A percentile compares a stretch with the other conserved stretches of the same genome.
Conservation (phyloP, 2,797 vertebrate species). For the Esox masquinongy region DNA sequence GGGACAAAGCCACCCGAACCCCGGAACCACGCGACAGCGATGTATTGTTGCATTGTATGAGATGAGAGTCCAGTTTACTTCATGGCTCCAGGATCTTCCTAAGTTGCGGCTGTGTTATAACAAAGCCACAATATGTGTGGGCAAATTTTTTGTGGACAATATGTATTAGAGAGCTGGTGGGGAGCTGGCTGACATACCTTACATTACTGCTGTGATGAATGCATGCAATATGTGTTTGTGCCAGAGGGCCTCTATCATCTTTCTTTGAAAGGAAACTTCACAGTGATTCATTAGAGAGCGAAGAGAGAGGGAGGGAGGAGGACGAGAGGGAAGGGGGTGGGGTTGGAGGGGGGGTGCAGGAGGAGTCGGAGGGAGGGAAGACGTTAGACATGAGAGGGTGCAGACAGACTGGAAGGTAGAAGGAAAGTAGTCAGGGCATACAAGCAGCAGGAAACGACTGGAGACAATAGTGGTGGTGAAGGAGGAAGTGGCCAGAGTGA, state of each 20-base stretch:
- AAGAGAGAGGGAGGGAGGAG: constrained; percentile 2
- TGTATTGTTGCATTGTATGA: not conserved
- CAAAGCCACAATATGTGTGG: constrained; percentile 14
- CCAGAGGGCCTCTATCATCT: constrained; percentile 73
- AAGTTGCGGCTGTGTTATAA: not conserved
- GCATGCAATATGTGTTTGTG: constrained; percentile 72
- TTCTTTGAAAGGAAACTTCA: constrained; percentile 65
- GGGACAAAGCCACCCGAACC: not conserved
- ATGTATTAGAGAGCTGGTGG: constrained; percentile 36
- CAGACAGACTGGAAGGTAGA: too few species aligned
- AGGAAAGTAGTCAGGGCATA: too few species aligned
- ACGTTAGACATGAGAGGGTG: too few species aligned
- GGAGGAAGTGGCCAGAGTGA: not conserved
- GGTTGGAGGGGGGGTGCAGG: constrained; percentile 1
- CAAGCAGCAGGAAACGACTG: not conserved
- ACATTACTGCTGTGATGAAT: constrained; percentile 72
- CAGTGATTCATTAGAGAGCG: constrained; percentile 62
- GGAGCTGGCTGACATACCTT: constrained; percentile 54
- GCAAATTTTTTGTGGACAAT: constrained; percentile 11
- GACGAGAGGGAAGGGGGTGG: constrained; percentile 1
- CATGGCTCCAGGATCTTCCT: not conserved
- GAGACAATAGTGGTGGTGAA: not conserved
- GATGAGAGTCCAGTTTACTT: not conserved
- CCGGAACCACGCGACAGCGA: not conserved
- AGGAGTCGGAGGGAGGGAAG: constrained; percentile 31